Evolutionary conservation across 2,888 invertebrate species (phyloP).

Genomic region (Eupeodes luniger): DNA sequence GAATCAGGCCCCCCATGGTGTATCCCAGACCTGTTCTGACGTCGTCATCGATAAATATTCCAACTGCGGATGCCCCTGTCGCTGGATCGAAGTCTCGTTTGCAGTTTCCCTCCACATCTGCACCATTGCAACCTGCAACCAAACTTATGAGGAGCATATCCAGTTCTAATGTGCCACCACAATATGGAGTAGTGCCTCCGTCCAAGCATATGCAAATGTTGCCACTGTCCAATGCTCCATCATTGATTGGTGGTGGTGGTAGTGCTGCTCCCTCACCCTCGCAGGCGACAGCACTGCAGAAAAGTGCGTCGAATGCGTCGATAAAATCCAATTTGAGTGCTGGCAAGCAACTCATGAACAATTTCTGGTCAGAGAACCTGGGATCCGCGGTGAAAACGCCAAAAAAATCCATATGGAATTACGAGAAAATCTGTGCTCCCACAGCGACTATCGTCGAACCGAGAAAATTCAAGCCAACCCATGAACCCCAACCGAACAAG

Average conservation of each 20-base stretch:
- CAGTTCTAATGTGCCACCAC: constrained; percentile 81
- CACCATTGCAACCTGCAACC: constrained; percentile 52
- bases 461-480: constrained; percentile 77
- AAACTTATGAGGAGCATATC: constrained; percentile 83
- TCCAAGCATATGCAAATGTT: constrained; percentile 68
- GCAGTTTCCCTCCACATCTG: constrained; percentile 82
- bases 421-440: constrained; percentile 82
- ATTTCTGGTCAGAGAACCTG: constrained; percentile 83
- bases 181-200: constrained; percentile 60
- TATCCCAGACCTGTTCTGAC: constrained; percentile 71
- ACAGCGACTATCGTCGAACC: constrained; percentile 37
- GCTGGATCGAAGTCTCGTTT: constrained; percentile 78
- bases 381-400: constrained; percentile 81
- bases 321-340: constrained; percentile 80
- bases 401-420: constrained; percentile 83
- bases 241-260: neutral
- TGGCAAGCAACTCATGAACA: constrained; percentile 83
- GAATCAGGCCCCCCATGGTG: constrained; percentile 54
- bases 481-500: constrained; percentile 78
- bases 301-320: constrained; percentile 79
- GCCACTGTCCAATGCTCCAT: constrained; percentile 32
- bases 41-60: constrained; percentile 68
- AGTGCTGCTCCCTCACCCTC: constrained; percentile 3
- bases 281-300: constrained; percentile 65
- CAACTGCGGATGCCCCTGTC: constrained; percentile 62